Conservation (phyloP, 1,140 invertebrate genomes). For the Brachionus koreanus region DNA sequence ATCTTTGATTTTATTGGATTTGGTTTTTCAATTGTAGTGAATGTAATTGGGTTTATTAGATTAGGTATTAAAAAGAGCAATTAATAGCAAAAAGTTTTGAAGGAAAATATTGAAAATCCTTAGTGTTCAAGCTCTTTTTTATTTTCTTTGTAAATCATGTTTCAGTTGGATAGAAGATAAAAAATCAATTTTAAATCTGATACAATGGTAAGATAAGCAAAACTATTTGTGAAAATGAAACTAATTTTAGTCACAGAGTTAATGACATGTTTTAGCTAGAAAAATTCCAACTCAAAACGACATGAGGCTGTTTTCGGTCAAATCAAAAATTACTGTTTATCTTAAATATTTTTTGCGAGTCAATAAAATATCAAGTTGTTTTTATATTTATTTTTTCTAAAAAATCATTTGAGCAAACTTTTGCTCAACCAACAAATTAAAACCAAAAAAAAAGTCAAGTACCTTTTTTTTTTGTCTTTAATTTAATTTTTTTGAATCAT, state of each 20-base stretch:
- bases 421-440: no score
- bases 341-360: conserved; percentile 14
- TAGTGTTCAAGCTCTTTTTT: no score
- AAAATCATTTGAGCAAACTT: conserved; percentile 39
- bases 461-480: background rate
- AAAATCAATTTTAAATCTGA: background rate
- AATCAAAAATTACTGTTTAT: background rate
- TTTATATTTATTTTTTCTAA: no score
- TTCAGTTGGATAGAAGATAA: background rate
- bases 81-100: background rate
- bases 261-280: conserved; percentile 2
- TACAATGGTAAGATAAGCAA: conserved; percentile 2
- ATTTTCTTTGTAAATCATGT: background rate
- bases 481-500: conserved; percentile 36
- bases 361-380: conserved; percentile 35
- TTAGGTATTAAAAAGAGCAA: background rate
- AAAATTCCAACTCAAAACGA: background rate
- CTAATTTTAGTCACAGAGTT: conserved; percentile 6
- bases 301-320: background rate
- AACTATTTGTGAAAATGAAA: background rate
- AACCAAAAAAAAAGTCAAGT: no score
- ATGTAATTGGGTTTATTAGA: background rate
- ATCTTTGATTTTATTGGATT: background rate
- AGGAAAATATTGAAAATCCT: no score
- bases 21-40: background rate